A percentile compares a stretch with the other conserved stretches of the same genome.
Evolutionary conservation across 2,797 vertebrate genomes (phyloP).

Genomic region (Pterois miles): DNA sequence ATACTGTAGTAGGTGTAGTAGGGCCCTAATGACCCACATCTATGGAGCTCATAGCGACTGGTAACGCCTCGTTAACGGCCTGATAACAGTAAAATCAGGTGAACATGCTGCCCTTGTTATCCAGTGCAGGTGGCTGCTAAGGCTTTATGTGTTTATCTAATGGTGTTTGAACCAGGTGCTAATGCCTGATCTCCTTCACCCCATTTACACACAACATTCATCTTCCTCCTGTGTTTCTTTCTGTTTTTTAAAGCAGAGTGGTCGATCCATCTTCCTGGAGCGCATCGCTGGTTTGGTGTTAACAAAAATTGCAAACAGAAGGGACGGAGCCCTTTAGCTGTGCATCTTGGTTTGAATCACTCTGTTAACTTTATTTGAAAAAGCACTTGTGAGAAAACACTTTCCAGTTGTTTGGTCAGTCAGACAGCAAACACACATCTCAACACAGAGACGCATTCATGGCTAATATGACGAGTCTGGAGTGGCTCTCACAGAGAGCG

Average conservation of each 20-base stretch:
- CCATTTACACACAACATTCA: conserved; percentile 1
- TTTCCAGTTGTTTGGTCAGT: not conserved
- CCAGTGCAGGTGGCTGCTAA: conserved; percentile 21
- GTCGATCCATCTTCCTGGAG: not conserved
- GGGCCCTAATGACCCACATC: no score
- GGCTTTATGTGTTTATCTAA: conserved; percentile 18
- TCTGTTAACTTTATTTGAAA: not conserved
- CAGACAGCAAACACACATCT: not conserved
- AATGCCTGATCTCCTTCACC: not conserved
- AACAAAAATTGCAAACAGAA: not conserved
- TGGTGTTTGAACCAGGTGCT: conserved; percentile 12
- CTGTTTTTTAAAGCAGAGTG: not conserved
- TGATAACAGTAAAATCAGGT: no score
- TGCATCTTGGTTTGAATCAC: not conserved
- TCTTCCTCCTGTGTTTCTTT: not conserved
- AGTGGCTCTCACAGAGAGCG: not conserved
- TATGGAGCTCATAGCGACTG: no score
- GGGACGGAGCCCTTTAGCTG: not conserved
- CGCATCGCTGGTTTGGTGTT: not conserved
- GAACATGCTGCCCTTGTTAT: not conserved
- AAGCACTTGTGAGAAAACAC: not conserved
- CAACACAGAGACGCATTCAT: not conserved
- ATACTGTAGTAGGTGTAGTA: no score
- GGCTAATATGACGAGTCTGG: not conserved
- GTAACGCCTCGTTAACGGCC: no score